Percentiles rank a stretch among this genome's conserved stretches.
These are phyloP conservation scores for Festucalex cinctus DNA, from an alignment of 2,113 vertebrate genomes.

Conservation along the genomic window DNA sequence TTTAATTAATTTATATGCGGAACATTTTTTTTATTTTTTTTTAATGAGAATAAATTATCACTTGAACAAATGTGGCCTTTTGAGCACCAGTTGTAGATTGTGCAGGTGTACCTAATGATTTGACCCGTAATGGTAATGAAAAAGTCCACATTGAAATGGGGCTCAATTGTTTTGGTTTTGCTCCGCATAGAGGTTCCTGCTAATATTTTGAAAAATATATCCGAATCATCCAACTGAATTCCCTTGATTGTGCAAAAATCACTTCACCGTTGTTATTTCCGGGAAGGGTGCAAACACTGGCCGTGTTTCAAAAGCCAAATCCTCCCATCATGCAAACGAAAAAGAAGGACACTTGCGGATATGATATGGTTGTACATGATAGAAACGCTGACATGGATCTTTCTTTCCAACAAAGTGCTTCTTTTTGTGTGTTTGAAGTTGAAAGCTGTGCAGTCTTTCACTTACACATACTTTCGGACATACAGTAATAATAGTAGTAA, in stretches of 20 bases:
- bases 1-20: no score
- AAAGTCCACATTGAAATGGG: not conserved
- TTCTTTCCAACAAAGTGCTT: constrained; percentile 63
- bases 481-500: constrained; percentile 3
- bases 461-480: constrained; percentile 40
- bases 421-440: constrained; percentile 43
- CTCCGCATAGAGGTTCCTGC: not conserved
- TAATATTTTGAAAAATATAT: not conserved
- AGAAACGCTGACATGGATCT: constrained; percentile 35
- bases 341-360: constrained; percentile 62
- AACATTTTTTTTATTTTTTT: no score
- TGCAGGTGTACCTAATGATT: not conserved
- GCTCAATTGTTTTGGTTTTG: not conserved
- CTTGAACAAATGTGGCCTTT: no score
- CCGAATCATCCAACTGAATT: not conserved
- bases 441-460: constrained; percentile 54
- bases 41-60: no score
- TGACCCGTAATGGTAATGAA: not conserved
- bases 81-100: not conserved
- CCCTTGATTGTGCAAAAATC: not conserved
- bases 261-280: not conserved
- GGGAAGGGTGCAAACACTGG: not conserved
- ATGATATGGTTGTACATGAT: constrained; percentile 37
- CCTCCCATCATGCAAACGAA: constrained; percentile 13
- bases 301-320: not conserved